Evolutionary conservation across 2,113 vertebrate species (phyloP).

Genomic region (Cebus imitator): DNA sequence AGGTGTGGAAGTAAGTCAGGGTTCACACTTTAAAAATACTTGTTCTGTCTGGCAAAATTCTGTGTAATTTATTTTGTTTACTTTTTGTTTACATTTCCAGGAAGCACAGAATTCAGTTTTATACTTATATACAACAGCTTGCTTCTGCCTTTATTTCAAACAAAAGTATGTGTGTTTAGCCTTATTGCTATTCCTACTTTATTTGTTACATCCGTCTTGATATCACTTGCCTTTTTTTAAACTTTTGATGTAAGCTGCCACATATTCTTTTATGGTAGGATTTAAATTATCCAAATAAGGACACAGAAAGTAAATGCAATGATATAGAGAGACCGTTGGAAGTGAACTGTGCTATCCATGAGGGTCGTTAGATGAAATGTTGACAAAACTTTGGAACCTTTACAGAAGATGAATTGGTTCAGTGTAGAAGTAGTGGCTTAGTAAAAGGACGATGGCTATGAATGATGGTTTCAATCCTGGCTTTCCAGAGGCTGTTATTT

Average conservation of each 20-base stretch:
- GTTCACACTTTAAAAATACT: neutral
- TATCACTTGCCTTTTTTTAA: neutral
- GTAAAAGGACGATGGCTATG: neutral
- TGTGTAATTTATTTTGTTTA: neutral
- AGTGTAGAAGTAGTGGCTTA: neutral
- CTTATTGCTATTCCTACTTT: no score
- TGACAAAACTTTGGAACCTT: neutral
- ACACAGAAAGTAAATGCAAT: neutral
- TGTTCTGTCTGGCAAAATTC: neutral
- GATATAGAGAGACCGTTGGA: neutral
- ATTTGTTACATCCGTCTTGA: neutral
- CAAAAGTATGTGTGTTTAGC: neutral
- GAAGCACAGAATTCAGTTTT: neutral
- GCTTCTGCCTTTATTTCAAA: neutral
- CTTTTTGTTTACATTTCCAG: neutral
- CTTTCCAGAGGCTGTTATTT: neutral
- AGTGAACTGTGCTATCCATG: neutral
- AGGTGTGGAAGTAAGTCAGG: neutral
- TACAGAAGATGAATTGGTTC: neutral
- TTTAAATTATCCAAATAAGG: neutral
- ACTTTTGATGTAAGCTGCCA: neutral
- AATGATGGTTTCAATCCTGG: neutral
- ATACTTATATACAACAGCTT: neutral
- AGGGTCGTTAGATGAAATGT: neutral
- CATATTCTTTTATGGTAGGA: neutral